Base-by-base conservation (phyloP, 2,113 vertebrate genomes). In the Epinephelus cyanopodus region DNA sequence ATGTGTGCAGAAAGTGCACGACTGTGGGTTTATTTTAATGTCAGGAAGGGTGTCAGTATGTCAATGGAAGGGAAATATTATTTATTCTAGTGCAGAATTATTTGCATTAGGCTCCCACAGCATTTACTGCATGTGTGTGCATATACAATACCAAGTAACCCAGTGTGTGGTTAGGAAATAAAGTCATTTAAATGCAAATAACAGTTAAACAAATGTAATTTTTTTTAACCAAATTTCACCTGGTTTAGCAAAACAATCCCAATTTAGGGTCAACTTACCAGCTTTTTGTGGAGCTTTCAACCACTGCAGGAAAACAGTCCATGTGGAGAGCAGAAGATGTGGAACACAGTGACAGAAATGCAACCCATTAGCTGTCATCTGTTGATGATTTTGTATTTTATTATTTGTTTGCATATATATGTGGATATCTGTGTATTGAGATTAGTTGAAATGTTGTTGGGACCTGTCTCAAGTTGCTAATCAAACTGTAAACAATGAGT, bases 1-100 rank as follows among this genome's bases (percentile, higher is more conserved):
- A 61, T 62, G 39, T 60, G 71, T 45, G 54, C 61, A 50, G 62
- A 42, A 70, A 25, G 72, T 68, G 78, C 61, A 29, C 64, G 62
- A 66, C 80, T 79, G 69, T 82, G 73, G 42, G 21, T 85, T 81
- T 85, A 72, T 88, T 87, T 82, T 72, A 45, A 62, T 54, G 39
- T 74, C 69, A 80, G 72, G 21, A 63, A 78, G 27, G 19, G 69
- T 81, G 67, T 79, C 81, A 87, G 25, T 70, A 25, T 82, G 78
- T 76, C 74, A 79, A 21, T 13, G 27, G 29, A 79, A 58, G 25
- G 10, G 12, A 63, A 61, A 64, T 60, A 13, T 18, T 0, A 53
- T 73, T 72, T 61, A 54, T 68, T 75, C 73, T 33, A n/a, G 1
- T 4, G 2, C 15, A 42, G 19, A 5, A 52, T 75, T 54, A 56